These are phyloP conservation scores for Hydriomena furcata DNA, from an alignment of 2,888 invertebrate species.

Conservation along the genomic window DNA sequence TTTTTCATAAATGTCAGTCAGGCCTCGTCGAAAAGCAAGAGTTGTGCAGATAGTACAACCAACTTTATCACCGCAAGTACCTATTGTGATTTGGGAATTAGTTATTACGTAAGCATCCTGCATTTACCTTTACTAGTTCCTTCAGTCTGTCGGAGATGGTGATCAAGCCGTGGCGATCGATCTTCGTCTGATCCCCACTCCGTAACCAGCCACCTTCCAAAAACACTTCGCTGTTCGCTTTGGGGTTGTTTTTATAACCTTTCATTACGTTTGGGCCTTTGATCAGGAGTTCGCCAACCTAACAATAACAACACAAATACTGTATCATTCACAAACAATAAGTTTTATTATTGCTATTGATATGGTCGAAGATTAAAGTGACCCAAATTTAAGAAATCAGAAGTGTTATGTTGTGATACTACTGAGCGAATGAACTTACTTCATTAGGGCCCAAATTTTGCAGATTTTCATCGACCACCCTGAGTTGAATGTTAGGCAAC, in stretches of 20 bases:
- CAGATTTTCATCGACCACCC: constrained; percentile 79
- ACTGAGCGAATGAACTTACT: constrained; percentile 47
- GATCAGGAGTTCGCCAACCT: constrained; percentile 88
- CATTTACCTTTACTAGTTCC: constrained; percentile 89
- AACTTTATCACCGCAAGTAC: no score
- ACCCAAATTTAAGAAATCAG: no score
- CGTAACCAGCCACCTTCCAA: constrained; percentile 88
- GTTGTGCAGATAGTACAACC: no score
- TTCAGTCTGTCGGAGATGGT: constrained; percentile 90
- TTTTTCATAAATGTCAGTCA: no score
- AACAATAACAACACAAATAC: no score
- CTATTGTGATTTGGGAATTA: no score
- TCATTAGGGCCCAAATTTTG: constrained; percentile 79
- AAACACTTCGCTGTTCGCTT: constrained; percentile 88
- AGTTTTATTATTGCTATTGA: background rate
- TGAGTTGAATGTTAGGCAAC: constrained; percentile 84
- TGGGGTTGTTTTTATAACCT: constrained; percentile 89
- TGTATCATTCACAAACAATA: constrained; percentile 1
- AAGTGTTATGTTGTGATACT: no score
- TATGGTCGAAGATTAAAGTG: background rate
- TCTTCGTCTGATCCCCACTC: constrained; percentile 88
- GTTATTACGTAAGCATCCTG: no score
- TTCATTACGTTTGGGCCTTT: constrained; percentile 92
- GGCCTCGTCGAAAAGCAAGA: no score
- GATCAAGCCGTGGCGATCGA: constrained; percentile 86